Evolutionary conservation across 2,113 vertebrate genomes (phyloP), one percentile per base, ranked within the genome.

Genomic region (Takifugu flavidus): DNA sequence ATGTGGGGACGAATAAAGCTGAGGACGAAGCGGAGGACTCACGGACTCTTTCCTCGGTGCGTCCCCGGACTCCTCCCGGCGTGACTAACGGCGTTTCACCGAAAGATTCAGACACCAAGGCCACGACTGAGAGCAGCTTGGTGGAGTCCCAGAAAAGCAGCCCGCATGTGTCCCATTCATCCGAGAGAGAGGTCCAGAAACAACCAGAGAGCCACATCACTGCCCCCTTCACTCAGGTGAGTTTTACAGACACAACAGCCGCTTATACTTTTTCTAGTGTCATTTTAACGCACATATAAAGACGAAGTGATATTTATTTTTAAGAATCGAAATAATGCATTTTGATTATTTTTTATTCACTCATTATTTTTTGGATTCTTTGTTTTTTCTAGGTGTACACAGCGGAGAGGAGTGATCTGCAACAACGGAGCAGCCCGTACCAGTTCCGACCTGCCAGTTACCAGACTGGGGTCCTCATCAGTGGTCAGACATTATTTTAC

Each of bases 1-100:
- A 98, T 42, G 96, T 98, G 54, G 96, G 95, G 77, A 93, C 94
- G 25, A 91, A 94, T 75, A 94, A 94, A 67, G 92, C 91, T 15
- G 93, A 94, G 29, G 93, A 94, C 0, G 93, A 94, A 1, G 93
- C 93, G 4, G 78, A 92, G n/a, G 91, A 92, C 27, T 78, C 82
- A 53, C 71, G 85, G 51, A 76, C 82, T 43, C 82, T 86, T 61
- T 76, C 89, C 47, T 84, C 87, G 13, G 84, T 78, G 67, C 84
- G 86, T 78, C 83, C 83, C 1, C 86, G 82, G 61, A 88, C 85
- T 63, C 86, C 87, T 2, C 72, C 84, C 11, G 83, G 67, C 70
- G 67, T 86, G 58, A 51, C 80, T 13, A 85, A 76, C 59, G 68
- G 52, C 5, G 81, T 78, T 8, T 58, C 86, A 14, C 82, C 86